A percentile compares a stretch with the other conserved stretches of the same genome.
phyloP scores from a whole-genome alignment of 2,888 invertebrate species.

The Argyresthia goedartella region DNA sequence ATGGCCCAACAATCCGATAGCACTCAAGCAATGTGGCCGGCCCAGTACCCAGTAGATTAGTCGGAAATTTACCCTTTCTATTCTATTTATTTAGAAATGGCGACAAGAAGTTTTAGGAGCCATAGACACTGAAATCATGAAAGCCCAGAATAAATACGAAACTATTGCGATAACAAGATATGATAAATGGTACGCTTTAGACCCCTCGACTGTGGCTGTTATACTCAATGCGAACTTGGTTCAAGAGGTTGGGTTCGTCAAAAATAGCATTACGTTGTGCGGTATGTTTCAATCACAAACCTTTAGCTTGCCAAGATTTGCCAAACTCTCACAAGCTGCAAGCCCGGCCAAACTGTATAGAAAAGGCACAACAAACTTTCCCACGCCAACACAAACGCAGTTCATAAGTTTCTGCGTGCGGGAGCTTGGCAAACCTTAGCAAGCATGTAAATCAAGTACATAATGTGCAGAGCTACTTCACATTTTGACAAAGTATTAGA shows the following conservation, averaged over 20 bases:
- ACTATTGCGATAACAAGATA: neutral
- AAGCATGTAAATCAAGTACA: no score
- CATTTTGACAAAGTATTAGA: no score
- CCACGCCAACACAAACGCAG: no score
- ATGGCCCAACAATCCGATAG: neutral
- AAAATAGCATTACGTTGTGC: conserved; percentile 4
- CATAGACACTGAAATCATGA: conserved; percentile 24
- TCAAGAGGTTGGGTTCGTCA: neutral
- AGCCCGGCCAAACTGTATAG: no score
- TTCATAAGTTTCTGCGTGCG: no score
- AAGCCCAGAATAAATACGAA: conserved; percentile 17
- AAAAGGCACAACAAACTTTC: no score
- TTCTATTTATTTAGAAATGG: conserved; percentile 22
- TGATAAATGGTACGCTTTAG: conserved; percentile 4
- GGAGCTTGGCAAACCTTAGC: no score
- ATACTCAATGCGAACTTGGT: neutral
- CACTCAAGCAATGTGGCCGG: neutral
- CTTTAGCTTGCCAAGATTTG: no score
- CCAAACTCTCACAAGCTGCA: no score
- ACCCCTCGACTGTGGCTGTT: conserved; percentile 5
- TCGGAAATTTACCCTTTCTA: neutral
- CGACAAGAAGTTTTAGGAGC: conserved; percentile 24
- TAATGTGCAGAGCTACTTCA: no score
- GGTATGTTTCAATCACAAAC: conserved; percentile 1
- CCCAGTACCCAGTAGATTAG: neutral